These are phyloP conservation scores for Mus caroli DNA, from an alignment of 2,797 vertebrate genomes.

Conservation along the genomic window DNA sequence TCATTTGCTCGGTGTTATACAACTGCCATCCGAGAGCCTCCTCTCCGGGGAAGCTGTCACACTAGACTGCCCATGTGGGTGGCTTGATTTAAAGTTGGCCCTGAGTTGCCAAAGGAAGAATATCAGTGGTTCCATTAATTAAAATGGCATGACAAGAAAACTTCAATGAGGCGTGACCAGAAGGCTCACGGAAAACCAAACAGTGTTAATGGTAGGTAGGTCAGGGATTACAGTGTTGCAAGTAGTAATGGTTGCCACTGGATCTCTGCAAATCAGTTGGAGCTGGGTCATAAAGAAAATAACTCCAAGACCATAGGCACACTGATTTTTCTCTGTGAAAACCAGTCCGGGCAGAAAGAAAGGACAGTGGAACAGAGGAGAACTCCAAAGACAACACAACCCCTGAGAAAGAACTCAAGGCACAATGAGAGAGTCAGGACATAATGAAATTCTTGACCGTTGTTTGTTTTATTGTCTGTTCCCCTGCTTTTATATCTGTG, in stretches of 20 bases:
- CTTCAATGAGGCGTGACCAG: conserved; percentile 23
- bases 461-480: not conserved
- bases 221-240: not conserved
- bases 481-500: not conserved
- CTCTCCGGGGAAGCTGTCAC: conserved; percentile 32
- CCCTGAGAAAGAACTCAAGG: not conserved
- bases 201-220: not conserved
- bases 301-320: not conserved
- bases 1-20: conserved; percentile 61
- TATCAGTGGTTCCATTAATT: conserved; percentile 63
- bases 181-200: conserved; percentile 38
- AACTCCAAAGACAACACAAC: not conserved
- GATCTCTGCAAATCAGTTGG: not conserved
- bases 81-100: conserved; percentile 58
- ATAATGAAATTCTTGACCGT: not conserved
- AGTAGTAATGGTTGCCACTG: not conserved
- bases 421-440: not conserved
- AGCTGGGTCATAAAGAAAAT: not conserved
- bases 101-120: conserved; percentile 47
- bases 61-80: conserved; percentile 9
- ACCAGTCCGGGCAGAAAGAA: not conserved
- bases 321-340: conserved; percentile 2
- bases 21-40: conserved; percentile 12
- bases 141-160: conserved; percentile 56
- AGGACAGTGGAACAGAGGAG: not conserved